Base-by-base conservation (phyloP, 1,140 invertebrate species). In the Drosophila asahinai region DNA sequence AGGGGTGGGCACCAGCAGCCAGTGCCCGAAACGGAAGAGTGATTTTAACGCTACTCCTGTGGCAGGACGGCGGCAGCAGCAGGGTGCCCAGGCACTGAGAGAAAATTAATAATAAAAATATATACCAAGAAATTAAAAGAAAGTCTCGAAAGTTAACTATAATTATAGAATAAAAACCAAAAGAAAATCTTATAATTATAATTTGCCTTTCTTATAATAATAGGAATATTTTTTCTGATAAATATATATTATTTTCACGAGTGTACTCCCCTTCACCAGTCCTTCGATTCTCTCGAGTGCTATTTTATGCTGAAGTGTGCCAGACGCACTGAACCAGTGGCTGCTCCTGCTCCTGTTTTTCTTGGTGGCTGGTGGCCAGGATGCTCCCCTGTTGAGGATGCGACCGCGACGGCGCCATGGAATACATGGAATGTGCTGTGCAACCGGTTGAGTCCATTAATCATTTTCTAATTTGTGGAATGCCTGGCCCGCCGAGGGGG, bases 391-490 rank as follows among this genome's bases (percentile, higher is more conserved):
- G 72, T 48, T 33, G 55, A 82, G 80, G 74, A 82, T 77, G 77
- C 55, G 49, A 64, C 75, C 75, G 71, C 81, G 81, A 74, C 79
- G 80, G 80, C 80, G 74, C 80, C 75, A 77, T 59, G 40, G 25
- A 15, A 38, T 51, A 27, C 54, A 48, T 17, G 49, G 49, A 58
- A 60, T 54, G 47, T 80, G 77, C 60, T 81, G 74, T 84, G 81
- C 91, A 89, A 92, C 89, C 83, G 87, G 91, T 92, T 92, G 91
- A 92, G 87, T 92, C 91, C 91, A 92, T 92, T 92, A 92, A 92
- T 92, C 91, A 92, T 92, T 92, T 92, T 92, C 87, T 92, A 92
- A 92, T 92, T 92, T 92, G 90, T 92, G 90, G 90, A 92, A 92
- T 91, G 83, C 82, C 22, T 36, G 33, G n/a, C 27, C 25, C 5